These are phyloP conservation scores for Campoletis raptor DNA, from an alignment of 2,888 invertebrate genomes.

Conservation along the genomic window DNA sequence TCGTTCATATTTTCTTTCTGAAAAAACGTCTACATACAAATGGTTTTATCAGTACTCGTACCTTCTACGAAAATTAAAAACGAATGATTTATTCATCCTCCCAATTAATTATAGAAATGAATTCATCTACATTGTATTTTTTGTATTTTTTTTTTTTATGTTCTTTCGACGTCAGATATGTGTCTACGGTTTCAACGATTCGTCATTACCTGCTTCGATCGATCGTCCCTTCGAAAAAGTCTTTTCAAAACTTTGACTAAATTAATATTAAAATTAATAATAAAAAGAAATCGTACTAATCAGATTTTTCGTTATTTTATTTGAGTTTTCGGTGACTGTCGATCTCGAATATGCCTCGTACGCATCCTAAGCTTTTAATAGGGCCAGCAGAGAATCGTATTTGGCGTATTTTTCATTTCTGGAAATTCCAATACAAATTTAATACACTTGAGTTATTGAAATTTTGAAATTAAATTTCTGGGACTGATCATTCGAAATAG, in stretches of 20 bases:
- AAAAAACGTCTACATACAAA: conserved; percentile 37
- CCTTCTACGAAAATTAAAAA: not conserved
- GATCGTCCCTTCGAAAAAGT: conserved; percentile 40
- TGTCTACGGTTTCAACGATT: not conserved
- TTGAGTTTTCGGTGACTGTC: not conserved
- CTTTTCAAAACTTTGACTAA: not conserved
- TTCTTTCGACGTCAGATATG: not conserved
- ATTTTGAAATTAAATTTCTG: not conserved
- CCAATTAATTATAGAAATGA: not conserved
- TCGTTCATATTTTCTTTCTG: conserved; percentile 52
- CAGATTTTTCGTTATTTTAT: not conserved
- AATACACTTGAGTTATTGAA: not conserved
- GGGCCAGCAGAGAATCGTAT: conserved; percentile 81
- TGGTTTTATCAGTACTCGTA: not conserved
- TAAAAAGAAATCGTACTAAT: no score
- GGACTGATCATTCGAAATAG: conserved; percentile 22
- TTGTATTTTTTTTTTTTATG: not conserved
- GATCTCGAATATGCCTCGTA: conserved; percentile 76
- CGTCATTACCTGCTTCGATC: not conserved
- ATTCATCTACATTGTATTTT: not conserved
- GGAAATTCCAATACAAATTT: not conserved
- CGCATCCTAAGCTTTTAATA: conserved; percentile 80
- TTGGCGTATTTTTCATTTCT: conserved; percentile 75
- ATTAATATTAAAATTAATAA: no score
- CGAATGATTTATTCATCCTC: not conserved